Base-by-base conservation (phyloP, 2,797 vertebrate genomes). In the Xyrichtys novacula region DNA sequence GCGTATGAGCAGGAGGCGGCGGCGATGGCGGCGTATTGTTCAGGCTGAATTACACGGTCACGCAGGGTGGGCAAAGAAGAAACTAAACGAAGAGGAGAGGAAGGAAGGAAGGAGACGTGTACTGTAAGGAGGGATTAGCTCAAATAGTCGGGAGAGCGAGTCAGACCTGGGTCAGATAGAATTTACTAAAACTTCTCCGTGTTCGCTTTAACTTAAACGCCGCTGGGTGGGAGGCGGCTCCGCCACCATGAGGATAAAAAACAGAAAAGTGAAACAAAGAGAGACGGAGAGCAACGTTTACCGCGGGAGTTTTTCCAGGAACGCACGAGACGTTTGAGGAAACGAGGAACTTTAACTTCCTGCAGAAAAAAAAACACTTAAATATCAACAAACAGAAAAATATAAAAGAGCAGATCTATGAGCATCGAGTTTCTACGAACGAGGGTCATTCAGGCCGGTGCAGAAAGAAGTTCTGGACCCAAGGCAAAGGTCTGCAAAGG, bases 121-220 rank as follows among this genome's bases (percentile, higher is more conserved):
- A 68, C 72, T 76, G 76, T 81, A 71, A 70, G 69, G 79, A 80
- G 56, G 87, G 75, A 85, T 84, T 81, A 78, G 71, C 69, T 81
- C 63, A 60, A 54, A 69, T 54, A 64, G 71, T 11, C 36, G 52
- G 40, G 57, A 62, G 20, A 82, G 42, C 0, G 56, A 73, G 70
- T 83, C 71, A 71, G 71, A 71, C 40, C 68, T 20, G 26, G 81
- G 80, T 86, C 82, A 80, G 42, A 65, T 31, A 19, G 44, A 44
- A 67, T 71, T 78, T 70, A 68, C 53, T 39, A 59, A 74, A 78
- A 82, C 53, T 71, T 83, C 40, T 64, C 26, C 6, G 65, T 40
- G 36, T 67, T 65, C 53, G 26, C 64, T 58, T 67, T 17, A 63
- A 67, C 52, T 57, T 62, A 48, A 46, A 20, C 12, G n/a, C 25